Conservation (phyloP, 2,888 invertebrate species). For the Linnaemya vulpina region DNA sequence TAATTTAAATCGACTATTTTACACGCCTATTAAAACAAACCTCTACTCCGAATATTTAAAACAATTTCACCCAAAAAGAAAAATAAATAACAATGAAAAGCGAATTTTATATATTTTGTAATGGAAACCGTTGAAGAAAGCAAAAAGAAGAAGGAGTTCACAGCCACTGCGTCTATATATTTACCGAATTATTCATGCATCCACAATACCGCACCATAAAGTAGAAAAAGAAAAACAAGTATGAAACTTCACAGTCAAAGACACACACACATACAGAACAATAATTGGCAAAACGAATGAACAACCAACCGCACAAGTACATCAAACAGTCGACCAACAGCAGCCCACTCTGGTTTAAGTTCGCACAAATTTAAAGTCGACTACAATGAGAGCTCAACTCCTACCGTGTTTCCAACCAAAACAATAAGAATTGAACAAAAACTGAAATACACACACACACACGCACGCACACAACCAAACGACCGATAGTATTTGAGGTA, state of each 20-base stretch:
- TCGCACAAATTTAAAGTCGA: slow-evolving; percentile 45
- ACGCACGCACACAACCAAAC: neutral
- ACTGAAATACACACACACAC: neutral
- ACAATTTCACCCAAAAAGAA: neutral
- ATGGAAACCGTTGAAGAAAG: slow-evolving; percentile 9
- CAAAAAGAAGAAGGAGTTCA: neutral
- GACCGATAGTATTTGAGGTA: slow-evolving; percentile 18
- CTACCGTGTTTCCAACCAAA: neutral
- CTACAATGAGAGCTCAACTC: slow-evolving; percentile 29
- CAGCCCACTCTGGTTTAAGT: slow-evolving; percentile 48
- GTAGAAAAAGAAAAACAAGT: slow-evolving; percentile 18
- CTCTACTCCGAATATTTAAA: neutral
- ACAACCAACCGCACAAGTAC: neutral
- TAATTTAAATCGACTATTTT: slow-evolving; percentile 20
- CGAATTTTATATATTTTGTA: slow-evolving; percentile 1
- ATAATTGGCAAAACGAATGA: slow-evolving; percentile 19
- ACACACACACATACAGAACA: slow-evolving; percentile 12
- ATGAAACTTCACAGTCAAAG: slow-evolving; percentile 8
- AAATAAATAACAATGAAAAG: neutral
- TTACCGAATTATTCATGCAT: slow-evolving; percentile 65
- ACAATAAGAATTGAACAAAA: slow-evolving; percentile 14
- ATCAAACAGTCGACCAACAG: slow-evolving; percentile 1
- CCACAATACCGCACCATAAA: slow-evolving; percentile 66
- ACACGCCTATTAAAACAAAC: slow-evolving; percentile 8
- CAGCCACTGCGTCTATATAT: slow-evolving; percentile 20